These are phyloP conservation scores for Zalophus californianus DNA, from an alignment of 2,797 vertebrate species.

Conservation along the genomic window DNA sequence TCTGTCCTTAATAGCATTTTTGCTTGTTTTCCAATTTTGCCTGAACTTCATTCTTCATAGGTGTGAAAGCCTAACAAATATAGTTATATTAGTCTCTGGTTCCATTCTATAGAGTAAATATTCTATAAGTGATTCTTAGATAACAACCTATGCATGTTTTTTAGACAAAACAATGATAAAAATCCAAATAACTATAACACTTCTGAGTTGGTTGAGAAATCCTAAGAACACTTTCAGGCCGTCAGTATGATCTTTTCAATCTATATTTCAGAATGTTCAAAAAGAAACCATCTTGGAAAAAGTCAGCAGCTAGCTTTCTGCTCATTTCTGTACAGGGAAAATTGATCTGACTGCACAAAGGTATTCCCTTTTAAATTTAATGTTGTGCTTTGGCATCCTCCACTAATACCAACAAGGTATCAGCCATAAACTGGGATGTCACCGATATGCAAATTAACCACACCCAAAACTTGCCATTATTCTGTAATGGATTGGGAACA, in stretches of 20 bases:
- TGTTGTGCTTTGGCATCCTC: neutral
- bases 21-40: neutral
- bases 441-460: neutral
- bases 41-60: neutral
- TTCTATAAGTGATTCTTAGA: neutral
- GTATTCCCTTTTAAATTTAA: neutral
- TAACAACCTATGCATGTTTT: neutral
- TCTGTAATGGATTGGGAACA: neutral
- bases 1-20: neutral
- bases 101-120: neutral
- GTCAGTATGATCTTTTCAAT: neutral
- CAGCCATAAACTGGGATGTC: neutral
- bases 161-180: neutral
- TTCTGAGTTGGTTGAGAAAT: neutral
- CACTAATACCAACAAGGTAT: neutral
- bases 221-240: neutral
- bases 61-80: neutral
- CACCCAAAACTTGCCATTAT: neutral
- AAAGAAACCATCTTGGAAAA: neutral
- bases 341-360: neutral
- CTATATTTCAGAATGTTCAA: constrained; percentile 1
- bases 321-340: neutral
- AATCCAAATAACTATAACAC: neutral
- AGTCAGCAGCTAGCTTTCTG: neutral
- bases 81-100: neutral